Evolutionary conservation across 2,888 invertebrate species (phyloP).

Genomic region (Stenichneumon culpator): DNA sequence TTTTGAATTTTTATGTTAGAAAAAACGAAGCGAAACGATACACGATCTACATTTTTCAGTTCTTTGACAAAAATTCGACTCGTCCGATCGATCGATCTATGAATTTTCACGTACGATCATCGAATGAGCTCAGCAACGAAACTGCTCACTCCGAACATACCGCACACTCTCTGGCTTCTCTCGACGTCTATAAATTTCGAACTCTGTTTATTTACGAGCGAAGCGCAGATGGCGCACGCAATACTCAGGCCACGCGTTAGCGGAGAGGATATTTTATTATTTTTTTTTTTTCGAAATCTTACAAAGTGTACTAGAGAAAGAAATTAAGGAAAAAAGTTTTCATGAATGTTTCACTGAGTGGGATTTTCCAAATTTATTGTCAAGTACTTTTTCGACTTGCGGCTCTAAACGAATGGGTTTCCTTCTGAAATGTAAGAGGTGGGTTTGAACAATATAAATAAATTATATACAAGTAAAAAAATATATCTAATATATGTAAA

Average conservation of each 20-base stretch:
- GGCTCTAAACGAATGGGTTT: background rate
- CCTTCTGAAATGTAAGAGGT: background rate
- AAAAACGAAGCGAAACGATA: background rate
- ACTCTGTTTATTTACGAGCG: conserved; percentile 67
- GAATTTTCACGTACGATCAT: conserved; percentile 50
- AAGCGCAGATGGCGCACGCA: conserved; percentile 65
- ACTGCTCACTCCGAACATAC: conserved; percentile 8
- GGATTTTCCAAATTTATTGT: background rate
- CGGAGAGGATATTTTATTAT: background rate
- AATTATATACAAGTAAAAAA: background rate
- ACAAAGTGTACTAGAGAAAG: background rate
- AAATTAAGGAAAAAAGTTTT: background rate
- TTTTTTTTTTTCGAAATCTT: background rate
- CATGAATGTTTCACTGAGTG: background rate
- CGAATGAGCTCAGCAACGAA: conserved; percentile 58
- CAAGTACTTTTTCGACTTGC: background rate
- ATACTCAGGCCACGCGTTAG: background rate
- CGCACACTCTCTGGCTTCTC: conserved; percentile 46
- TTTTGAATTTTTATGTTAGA: background rate
- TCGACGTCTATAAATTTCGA: conserved; percentile 67
- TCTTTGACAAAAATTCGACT: background rate
- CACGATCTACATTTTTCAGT: background rate
- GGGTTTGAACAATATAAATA: background rate
- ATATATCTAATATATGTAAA: too few species aligned
- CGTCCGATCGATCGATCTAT: conserved; percentile 42